Evolutionary conservation across 1,140 invertebrate genomes (phyloP).

Genomic region (Nomia melanderi): DNA sequence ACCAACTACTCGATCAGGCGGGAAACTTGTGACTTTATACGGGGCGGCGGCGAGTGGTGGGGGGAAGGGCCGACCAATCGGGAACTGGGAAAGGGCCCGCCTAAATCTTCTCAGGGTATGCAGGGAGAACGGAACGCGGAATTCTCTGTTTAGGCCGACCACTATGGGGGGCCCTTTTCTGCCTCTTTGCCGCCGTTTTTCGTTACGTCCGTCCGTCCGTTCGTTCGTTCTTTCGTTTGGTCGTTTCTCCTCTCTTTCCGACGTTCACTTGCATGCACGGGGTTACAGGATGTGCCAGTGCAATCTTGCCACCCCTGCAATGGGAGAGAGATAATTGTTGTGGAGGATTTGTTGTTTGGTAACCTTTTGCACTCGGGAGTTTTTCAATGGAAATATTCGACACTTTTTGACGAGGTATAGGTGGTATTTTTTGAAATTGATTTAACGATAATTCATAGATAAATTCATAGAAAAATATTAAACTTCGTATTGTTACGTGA

Average conservation of each 20-base stretch:
- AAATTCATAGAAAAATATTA: too few relatives aligned
- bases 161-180: conserved; percentile 63
- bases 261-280: background rate
- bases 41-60: conserved; percentile 3
- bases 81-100: conserved; percentile 54
- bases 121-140: conserved; percentile 36
- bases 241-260: background rate
- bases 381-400: too few relatives aligned
- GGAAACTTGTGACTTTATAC: conserved; percentile 61
- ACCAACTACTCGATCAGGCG: conserved; percentile 38
- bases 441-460: too few relatives aligned
- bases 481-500: too few relatives aligned
- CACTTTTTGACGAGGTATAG: too few relatives aligned
- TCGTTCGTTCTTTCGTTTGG: background rate
- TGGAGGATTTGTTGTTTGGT: too few relatives aligned
- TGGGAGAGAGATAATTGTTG: too few relatives aligned
- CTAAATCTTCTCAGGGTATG: conserved; percentile 57
- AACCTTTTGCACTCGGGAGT: too few relatives aligned
- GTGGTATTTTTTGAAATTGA: too few relatives aligned
- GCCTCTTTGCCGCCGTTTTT: conserved; percentile 44
- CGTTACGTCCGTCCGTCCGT: conserved; percentile 38
- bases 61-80: conserved; percentile 63
- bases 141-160: conserved; percentile 55
- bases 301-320: too few relatives aligned
- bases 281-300: background rate